Conservation (phyloP, 2,888 invertebrate genomes). For the Abscondita cerata region DNA sequence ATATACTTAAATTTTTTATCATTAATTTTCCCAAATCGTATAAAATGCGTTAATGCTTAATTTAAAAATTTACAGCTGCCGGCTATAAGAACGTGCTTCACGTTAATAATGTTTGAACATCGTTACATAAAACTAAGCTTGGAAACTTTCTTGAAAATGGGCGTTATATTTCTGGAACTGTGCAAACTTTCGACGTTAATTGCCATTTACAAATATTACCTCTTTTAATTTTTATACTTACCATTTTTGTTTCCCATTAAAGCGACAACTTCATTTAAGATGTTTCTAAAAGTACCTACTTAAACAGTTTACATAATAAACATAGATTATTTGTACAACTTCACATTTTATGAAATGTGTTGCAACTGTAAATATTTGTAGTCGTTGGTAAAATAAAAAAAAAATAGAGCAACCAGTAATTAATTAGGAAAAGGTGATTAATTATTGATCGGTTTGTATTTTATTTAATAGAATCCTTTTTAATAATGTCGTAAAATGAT, state of each 20-base stretch:
- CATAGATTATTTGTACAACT: no score
- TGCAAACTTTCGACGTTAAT: conserved; percentile 21
- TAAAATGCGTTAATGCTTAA: conserved; percentile 6
- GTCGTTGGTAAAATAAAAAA: no score
- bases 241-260: neutral
- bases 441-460: no score
- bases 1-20: no score
- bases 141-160: conserved; percentile 16
- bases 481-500: no score
- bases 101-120: conserved; percentile 23
- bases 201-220: conserved; percentile 18
- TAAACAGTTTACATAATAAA: no score
- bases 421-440: no score
- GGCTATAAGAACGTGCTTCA: conserved; percentile 19
- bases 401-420: no score
- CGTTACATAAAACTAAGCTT: conserved; percentile 16
- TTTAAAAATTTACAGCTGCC: conserved; percentile 10
- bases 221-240: conserved; percentile 9
- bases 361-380: no score
- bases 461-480: no score
- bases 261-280: neutral
- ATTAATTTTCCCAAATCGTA: conserved; percentile 3
- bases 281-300: no score
- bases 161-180: conserved; percentile 21
- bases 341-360: no score